phyloP scores from a whole-genome alignment of 2,797 vertebrate genomes.

The Cossypha polioptera region DNA sequence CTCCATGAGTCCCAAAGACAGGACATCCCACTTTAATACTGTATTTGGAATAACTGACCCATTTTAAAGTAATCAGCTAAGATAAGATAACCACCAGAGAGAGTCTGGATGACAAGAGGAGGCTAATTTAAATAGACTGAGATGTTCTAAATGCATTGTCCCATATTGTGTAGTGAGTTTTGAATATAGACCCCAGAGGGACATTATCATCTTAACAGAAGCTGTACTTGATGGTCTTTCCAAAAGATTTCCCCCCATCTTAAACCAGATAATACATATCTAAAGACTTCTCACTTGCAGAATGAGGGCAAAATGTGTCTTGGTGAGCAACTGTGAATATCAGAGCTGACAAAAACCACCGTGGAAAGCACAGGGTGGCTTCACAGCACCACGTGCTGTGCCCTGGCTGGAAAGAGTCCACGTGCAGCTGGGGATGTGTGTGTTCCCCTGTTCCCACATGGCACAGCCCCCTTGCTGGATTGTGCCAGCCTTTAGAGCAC shows the following conservation, averaged over 20 bases:
- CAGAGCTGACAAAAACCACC: neutral
- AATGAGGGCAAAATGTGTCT: neutral
- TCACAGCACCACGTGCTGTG: neutral
- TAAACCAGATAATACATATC: neutral
- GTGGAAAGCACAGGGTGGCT: neutral
- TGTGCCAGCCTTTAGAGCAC: neutral
- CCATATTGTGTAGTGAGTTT: neutral
- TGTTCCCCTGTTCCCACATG: neutral
- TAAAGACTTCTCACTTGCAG: neutral
- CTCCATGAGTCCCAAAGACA: neutral
- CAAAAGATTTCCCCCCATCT: neutral
- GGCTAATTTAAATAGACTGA: neutral
- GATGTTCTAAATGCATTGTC: neutral
- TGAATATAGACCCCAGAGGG: neutral
- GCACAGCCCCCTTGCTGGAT: neutral
- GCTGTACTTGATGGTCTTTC: neutral
- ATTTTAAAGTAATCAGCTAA: neutral
- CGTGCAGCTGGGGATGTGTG: accelerated
- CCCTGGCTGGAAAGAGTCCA: neutral
- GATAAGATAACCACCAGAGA: neutral
- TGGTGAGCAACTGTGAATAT: neutral
- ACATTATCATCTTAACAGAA: neutral
- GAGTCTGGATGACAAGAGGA: neutral
- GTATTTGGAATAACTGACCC: neutral
- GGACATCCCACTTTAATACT: neutral